Evolutionary conservation across 1,140 invertebrate species (phyloP).

Genomic region (Frieseomelitta varia): DNA sequence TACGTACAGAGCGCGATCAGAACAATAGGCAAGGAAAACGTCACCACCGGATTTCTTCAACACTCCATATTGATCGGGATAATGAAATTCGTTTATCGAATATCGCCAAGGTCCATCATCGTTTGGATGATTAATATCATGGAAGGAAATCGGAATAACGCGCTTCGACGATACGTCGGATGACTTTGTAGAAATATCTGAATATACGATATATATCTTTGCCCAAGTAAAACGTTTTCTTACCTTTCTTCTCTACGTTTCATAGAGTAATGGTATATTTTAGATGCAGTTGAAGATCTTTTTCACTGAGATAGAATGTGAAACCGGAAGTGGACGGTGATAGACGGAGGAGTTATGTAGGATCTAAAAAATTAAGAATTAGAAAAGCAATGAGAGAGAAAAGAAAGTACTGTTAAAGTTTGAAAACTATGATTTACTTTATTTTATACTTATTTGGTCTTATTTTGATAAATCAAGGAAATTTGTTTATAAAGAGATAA

Average conservation of each 20-base stretch:
- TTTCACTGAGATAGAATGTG: no score
- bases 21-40: slow-evolving; percentile 83
- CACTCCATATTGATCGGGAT: slow-evolving; percentile 79
- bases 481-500: neutral
- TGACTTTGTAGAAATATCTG: slow-evolving; percentile 47
- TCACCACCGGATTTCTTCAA: slow-evolving; percentile 84
- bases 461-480: no score
- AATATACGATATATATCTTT: neutral
- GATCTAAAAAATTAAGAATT: neutral
- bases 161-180: slow-evolving; percentile 68
- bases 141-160: slow-evolving; percentile 68
- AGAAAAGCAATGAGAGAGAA: neutral
- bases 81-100: slow-evolving; percentile 60
- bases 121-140: slow-evolving; percentile 68
- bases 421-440: neutral
- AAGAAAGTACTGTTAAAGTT: neutral
- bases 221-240: neutral
- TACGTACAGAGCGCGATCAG: slow-evolving; percentile 85
- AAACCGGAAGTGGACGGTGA: no score
- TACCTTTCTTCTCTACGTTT: neutral
- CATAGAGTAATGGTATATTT: neutral
- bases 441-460: neutral
- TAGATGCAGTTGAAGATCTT: neutral
- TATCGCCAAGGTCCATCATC: slow-evolving; percentile 62
- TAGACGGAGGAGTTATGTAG: neutral